Evolutionary conservation across 2,797 vertebrate species (phyloP).

Genomic region (Argentina silus): DNA sequence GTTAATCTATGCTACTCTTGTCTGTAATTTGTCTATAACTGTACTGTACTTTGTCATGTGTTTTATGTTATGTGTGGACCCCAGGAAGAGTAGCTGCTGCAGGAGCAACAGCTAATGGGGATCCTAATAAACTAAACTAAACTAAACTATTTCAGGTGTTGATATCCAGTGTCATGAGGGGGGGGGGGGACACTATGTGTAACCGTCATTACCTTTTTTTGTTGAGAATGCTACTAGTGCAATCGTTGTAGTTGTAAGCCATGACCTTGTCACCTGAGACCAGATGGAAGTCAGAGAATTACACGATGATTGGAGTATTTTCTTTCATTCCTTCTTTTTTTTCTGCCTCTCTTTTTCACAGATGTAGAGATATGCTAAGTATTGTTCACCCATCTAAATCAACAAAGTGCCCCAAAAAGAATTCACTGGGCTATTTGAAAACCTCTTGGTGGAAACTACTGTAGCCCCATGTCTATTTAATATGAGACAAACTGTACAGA

Average conservation of each 20-base stretch:
- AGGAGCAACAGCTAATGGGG: too few relatives aligned
- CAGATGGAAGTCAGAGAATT: constrained; percentile 29
- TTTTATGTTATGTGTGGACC: too few relatives aligned
- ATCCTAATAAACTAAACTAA: too few relatives aligned
- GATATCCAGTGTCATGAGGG: constrained; percentile 43
- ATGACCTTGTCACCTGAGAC: constrained; percentile 35
- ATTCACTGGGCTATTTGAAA: constrained; percentile 14
- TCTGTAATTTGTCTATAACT: too few relatives aligned
- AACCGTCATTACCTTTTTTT: constrained; percentile 34
- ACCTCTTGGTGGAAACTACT: background rate
- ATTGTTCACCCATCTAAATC: constrained; percentile 16
- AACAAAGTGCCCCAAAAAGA: constrained; percentile 14
- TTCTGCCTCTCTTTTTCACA: constrained; percentile 8
- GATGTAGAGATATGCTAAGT: constrained; percentile 18
- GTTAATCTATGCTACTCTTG: too few relatives aligned
- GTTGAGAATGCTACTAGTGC: constrained; percentile 30
- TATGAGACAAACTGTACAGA: background rate
- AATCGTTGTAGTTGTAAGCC: constrained; percentile 1
- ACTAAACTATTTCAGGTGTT: constrained; percentile 12
- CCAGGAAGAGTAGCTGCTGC: too few relatives aligned
- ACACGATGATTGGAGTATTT: constrained; percentile 11
- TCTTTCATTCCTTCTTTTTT: constrained; percentile 1
- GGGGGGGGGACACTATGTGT: constrained; percentile 9
- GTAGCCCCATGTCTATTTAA: background rate
- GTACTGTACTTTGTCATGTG: too few relatives aligned